Conservation (phyloP, 2,888 invertebrate genomes). For the Synergus itoensis region DNA sequence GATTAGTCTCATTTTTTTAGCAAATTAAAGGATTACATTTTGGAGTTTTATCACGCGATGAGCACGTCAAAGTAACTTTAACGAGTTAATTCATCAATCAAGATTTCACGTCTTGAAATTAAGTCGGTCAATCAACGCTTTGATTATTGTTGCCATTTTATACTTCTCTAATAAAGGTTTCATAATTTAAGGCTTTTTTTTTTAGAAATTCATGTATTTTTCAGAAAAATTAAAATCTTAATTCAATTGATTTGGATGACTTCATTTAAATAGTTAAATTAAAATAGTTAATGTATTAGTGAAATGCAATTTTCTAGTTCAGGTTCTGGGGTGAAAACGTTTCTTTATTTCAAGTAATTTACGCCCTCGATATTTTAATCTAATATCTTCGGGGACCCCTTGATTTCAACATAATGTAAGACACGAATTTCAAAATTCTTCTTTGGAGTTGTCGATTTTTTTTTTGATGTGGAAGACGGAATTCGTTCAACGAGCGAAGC, state of each 20-base stretch:
- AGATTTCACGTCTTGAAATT: not conserved
- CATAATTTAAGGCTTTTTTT: too few species aligned
- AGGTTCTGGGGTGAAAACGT: not conserved
- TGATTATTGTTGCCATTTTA: too few species aligned
- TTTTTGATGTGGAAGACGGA: slow-evolving; percentile 44
- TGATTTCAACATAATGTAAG: not conserved
- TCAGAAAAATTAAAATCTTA: too few species aligned
- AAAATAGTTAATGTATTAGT: too few species aligned
- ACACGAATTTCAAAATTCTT: not conserved
- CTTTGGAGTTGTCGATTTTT: not conserved
- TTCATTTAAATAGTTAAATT: not conserved
- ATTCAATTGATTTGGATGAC: too few species aligned
- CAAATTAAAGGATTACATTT: not conserved
- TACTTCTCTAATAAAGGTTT: too few species aligned
- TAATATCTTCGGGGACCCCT: not conserved
- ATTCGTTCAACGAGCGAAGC: not conserved
- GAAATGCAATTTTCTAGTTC: slow-evolving; percentile 11
- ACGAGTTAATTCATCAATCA: not conserved
- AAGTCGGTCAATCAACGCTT: not conserved
- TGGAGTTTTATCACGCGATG: not conserved
- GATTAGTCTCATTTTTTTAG: not conserved
- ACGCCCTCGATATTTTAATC: not conserved
- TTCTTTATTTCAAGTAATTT: slow-evolving; percentile 24
- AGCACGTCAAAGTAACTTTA: not conserved
- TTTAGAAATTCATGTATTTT: too few species aligned